These are phyloP conservation scores for Thermophis baileyi DNA, from an alignment of 2,113 vertebrate species.

Conservation along the genomic window DNA sequence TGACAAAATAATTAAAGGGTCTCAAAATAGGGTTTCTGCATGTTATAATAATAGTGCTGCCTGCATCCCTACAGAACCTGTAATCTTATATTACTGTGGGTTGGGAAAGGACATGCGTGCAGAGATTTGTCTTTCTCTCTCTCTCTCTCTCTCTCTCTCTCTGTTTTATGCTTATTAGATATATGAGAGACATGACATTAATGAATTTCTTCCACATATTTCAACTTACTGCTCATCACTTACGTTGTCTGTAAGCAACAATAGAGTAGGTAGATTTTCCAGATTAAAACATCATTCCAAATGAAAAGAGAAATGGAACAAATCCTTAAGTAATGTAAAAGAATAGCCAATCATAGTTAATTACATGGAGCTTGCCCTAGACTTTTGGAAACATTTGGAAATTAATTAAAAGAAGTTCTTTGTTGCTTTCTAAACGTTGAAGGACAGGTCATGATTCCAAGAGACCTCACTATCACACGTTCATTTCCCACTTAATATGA, in stretches of 20 bases:
- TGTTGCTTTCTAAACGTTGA: conserved; percentile 57
- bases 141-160: no score
- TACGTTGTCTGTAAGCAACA: background rate
- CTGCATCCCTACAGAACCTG: background rate
- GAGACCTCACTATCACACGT: conserved; percentile 33
- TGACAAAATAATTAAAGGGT: conserved; percentile 10
- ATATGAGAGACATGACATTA: background rate
- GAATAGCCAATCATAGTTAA: conserved; percentile 42
- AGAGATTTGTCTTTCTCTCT: background rate
- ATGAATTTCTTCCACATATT: background rate
- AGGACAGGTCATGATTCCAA: conserved; percentile 46
- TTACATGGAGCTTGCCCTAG: background rate
- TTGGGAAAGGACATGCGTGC: background rate
- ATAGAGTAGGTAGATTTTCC: background rate
- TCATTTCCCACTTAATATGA: conserved; percentile 57
- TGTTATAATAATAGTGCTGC: conserved; percentile 3
- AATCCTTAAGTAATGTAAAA: conserved; percentile 31
- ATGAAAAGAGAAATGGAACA: conserved; percentile 15
- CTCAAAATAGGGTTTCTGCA: conserved; percentile 2
- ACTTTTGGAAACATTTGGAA: conserved; percentile 56
- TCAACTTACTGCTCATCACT: background rate
- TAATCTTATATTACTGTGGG: conserved; percentile 18
- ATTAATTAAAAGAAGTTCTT: conserved; percentile 46
- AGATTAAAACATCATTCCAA: conserved; percentile 2
- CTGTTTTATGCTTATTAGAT: background rate